A percentile compares a stretch with the other conserved stretches of the same genome.
Evolutionary conservation across 64 coral and sea anemone genomes (phyloP).

Genomic region (Pocillopora verrucosa): DNA sequence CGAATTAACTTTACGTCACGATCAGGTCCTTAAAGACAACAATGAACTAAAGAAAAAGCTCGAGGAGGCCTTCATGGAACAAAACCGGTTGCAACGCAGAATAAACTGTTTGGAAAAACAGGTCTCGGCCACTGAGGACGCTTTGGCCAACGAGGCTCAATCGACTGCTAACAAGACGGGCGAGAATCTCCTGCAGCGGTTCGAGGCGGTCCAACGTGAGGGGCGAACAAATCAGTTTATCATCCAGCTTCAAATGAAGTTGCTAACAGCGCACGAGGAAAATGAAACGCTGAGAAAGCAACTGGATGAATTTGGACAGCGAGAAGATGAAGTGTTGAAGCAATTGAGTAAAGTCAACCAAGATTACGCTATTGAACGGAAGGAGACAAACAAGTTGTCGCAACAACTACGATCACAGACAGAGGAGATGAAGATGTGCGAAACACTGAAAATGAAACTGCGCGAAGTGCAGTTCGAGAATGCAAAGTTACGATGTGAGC

Average conservation of each 20-base stretch:
- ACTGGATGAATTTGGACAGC: conserved; percentile 11
- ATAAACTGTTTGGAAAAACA: conserved; percentile 28
- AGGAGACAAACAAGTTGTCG: conserved; percentile 20
- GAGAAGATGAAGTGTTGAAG: not conserved
- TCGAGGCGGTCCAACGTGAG: conserved; percentile 31
- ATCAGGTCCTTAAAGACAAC: conserved; percentile 52
- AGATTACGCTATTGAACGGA: conserved; percentile 32
- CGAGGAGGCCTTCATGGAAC: conserved; percentile 1
- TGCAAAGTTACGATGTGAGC: conserved; percentile 27
- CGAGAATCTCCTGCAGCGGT: conserved; percentile 16
- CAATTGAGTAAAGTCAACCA: conserved; percentile 40
- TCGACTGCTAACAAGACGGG: conserved; percentile 18
- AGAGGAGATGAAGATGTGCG: conserved; percentile 40
- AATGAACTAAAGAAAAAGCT: conserved; percentile 27
- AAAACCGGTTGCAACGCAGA: not conserved
- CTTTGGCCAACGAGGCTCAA: conserved; percentile 11
- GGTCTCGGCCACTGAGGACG: conserved; percentile 38
- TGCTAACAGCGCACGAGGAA: conserved; percentile 44
- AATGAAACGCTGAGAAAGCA: conserved; percentile 7
- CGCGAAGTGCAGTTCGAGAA: conserved; percentile 38
- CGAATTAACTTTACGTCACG: conserved; percentile 36
- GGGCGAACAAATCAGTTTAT: conserved; percentile 42
- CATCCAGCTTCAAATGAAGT: conserved; percentile 60
- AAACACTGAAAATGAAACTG: conserved; percentile 21
- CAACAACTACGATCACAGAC: conserved; percentile 14